Conservation (phyloP, 30 jellyfish, hydroid and myxozoan species). For the Aurelia sp. region DNA sequence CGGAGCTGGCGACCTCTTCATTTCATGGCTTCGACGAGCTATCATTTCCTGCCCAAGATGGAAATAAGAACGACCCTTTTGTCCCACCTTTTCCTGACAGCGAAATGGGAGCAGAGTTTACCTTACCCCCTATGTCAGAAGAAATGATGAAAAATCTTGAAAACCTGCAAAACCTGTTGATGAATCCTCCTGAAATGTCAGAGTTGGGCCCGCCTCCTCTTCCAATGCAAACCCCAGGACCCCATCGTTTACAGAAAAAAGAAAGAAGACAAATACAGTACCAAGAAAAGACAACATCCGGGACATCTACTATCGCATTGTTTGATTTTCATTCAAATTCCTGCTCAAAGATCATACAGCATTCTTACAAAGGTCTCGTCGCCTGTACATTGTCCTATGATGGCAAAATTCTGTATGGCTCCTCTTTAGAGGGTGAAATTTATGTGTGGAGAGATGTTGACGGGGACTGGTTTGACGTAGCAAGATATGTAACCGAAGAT, state of each 20-base stretch:
- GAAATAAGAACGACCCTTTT: background rate
- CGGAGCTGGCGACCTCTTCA: background rate
- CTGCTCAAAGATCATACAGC: background rate
- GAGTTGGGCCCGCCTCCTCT: slow-evolving; percentile 11
- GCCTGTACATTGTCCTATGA: slow-evolving; percentile 15
- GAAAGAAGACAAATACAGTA: slow-evolving; percentile 28
- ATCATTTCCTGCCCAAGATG: background rate
- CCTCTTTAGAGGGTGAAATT: slow-evolving; percentile 25
- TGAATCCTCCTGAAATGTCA: slow-evolving; percentile 26
- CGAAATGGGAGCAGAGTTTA: background rate
- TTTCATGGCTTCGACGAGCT: background rate
- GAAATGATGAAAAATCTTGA: slow-evolving; percentile 50
- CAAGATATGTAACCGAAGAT: slow-evolving; percentile 23
- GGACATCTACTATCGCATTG: background rate
- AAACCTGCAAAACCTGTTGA: slow-evolving; percentile 20
- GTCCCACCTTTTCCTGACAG: background rate
- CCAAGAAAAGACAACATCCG: background rate
- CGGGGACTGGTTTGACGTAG: slow-evolving; percentile 36
- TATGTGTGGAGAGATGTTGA: slow-evolving; percentile 25
- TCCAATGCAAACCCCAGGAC: slow-evolving; percentile 31
- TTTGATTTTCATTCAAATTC: background rate
- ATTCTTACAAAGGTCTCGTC: background rate
- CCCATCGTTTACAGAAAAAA: slow-evolving; percentile 45
- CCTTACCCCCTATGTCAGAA: slow-evolving; percentile 41
- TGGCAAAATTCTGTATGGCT: slow-evolving; percentile 18